phyloP scores from a whole-genome alignment of 2,797 vertebrate species.

The Todus mexicanus region DNA sequence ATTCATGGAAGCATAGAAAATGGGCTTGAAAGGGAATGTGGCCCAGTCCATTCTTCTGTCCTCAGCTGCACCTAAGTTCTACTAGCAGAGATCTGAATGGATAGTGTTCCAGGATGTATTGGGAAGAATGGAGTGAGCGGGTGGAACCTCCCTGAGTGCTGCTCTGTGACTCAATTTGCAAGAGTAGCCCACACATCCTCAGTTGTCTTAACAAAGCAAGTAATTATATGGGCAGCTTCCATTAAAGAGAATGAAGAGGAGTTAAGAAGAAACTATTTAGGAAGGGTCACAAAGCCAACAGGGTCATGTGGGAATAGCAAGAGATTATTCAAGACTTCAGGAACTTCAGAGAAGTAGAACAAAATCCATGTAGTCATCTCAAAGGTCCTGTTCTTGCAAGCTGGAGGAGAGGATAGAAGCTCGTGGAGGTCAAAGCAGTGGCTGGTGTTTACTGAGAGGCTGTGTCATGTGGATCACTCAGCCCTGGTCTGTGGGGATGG shows the following conservation, averaged over 20 bases:
- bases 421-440: not conserved
- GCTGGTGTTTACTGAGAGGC: not conserved
- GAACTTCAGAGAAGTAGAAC: not conserved
- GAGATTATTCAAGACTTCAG: not conserved
- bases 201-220: not conserved
- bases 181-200: not conserved
- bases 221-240: not conserved
- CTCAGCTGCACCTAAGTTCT: not conserved
- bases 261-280: not conserved
- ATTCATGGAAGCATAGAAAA: not conserved
- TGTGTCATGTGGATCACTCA: not conserved
- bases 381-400: not conserved
- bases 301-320: not conserved
- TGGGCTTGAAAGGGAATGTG: not conserved
- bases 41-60: not conserved
- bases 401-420: not conserved
- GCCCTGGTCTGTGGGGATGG: not conserved
- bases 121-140: not conserved
- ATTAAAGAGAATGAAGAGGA: not conserved
- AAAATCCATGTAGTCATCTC: not conserved
- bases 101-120: not conserved
- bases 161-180: not conserved
- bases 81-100: not conserved
- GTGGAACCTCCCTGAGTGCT: not conserved
- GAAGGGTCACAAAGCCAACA: not conserved